Evolutionary conservation across 1,140 invertebrate species (phyloP), one percentile per base, ranked within the genome.

Genomic region (Mycetomoellerius zeteki): DNA sequence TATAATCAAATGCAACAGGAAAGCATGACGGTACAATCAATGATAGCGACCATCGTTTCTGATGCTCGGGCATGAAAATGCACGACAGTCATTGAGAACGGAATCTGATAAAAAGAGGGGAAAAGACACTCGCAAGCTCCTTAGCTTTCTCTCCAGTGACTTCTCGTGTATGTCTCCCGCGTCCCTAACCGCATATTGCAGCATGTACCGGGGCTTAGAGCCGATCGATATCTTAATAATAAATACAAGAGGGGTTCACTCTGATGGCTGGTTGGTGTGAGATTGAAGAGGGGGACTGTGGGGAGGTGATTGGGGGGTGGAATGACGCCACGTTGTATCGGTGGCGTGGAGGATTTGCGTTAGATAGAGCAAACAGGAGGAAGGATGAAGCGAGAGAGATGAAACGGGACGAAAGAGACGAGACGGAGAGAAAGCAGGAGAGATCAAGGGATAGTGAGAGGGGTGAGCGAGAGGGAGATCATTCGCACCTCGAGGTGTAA

Each of bases 201-300:
- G 54, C 85, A 84, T 64, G 84, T 80, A 84, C 81, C 86, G 69
- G 92, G 90, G 90, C 91, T 92, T 92, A 92, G 90, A 90, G 85
- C 88, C 94, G 94, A 93, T 95, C 94, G 95, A 95, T 95, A 94
- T 94, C 94, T 95, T 95, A 95, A 95, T 95, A 95, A 95, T 95
- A 94, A 95, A 95, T 95, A 94, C 92, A 92, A 92, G 92, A 93
- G 93, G 94, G 93, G 94, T 93, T 94, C 91, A 82, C 88, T 87
- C 90, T 91, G 92, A 94, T 94, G 93, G 94, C 91, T 93, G 92
- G 82, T 93, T 93, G 92, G 92, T 93, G 93, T 92, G 94, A 94
- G 94, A 94, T 95, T 94, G 92, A 94, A 93, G 90, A 90, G 90
- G 93, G 93, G 89, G 84, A 76, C 69, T 67, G 80, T 86, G 73